Base-by-base conservation (phyloP, 2,797 vertebrate species). In the Spinus olivaceus region DNA sequence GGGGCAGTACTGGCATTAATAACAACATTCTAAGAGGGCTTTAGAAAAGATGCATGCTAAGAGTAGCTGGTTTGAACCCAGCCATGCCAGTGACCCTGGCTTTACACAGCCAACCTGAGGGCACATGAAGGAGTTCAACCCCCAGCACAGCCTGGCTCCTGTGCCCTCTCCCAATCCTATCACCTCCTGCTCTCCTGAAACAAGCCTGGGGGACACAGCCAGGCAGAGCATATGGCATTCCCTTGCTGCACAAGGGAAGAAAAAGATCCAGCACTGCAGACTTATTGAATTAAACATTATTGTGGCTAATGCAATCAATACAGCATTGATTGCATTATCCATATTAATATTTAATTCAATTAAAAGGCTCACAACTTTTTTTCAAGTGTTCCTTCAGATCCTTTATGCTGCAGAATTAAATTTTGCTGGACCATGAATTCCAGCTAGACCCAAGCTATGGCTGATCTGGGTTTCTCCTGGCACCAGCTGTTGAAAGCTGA, bases 301-400 rank as follows among this genome's bases (percentile, higher is more conserved):
- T 85, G 91, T 81, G 64, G 79, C 72, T 94, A 95, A 94, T 19
- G 0, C 79, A 92, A 92, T 96, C 93, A 94, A 96, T 95, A 92
- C 5, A 9, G 49, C 81, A 94, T 81, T 81, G 95, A 96, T 90
- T 81, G 70, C 54, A 56, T 72, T 79, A 95, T 30, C 72, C 82
- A 24, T 95, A 95, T 93, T 92, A 95, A 95, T 96, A 97, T 89
- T 91, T 92, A 92, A 92, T 91, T 90, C 80, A 90, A 92, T 91
- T 94, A 91, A 91, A 92, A 88, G 63, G 37, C 24, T 13, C 21
- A 16, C 22, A 9, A 5, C 84, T 64, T 53, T 41, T 41, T 49
- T 77, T 27, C 2, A 4, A 79, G 59, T 18, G 35, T 33, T 82
- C 70, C 41, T 70, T 51, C 32, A 60, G 28, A 12, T 46, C 22